Evolutionary conservation across 1,140 invertebrate genomes (phyloP), one percentile per base, ranked within the genome.

Genomic region (Cherax quadricarinatus): DNA sequence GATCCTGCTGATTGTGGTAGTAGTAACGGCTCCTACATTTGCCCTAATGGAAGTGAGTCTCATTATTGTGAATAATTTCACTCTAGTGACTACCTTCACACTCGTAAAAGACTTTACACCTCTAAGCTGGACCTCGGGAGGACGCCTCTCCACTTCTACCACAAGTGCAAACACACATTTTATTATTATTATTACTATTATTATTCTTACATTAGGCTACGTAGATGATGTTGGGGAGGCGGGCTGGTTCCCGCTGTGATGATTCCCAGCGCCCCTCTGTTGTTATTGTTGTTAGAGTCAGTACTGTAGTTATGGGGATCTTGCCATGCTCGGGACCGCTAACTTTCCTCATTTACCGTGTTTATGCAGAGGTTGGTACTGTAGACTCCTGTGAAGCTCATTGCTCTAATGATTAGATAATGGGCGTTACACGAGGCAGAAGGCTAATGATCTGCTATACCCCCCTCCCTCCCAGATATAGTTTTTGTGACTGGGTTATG

Each of bases 221-320:
- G 6, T 84, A 62, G 53, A 84, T 53, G n/a, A 30, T 84, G n/a
- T 84, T 57, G 82, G 85, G 70, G 70, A 49, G 49, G 85, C 85
- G 85, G 85, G 85, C 85, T 87, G 85, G 85, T 87, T 87, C 85
- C 85, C 85, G 85, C 73, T 78, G 85, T 30, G 24, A 49, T 57
- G 49, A 73, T 21, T 53, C 66, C 85, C 85, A 18, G 30, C 85
- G 49, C 78, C 48, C 70, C 70, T 66, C 85, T 30, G 21, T 73
- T 87, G 70, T 87, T 75, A 30, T 78, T 73, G 62, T 87, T 73
- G 85, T 75, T 75, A 6, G 24, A 9, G 21, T 75, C 24, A 83
- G 53, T 83, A 60, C 81, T 57, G 81, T 83, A 83, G 81, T 53
- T 10, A 24, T 49, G 18, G 80, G 80, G 80, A n/a, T n/a, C 53